Base-by-base conservation (phyloP, 1,140 invertebrate species). In the Sycophila sp. region DNA sequence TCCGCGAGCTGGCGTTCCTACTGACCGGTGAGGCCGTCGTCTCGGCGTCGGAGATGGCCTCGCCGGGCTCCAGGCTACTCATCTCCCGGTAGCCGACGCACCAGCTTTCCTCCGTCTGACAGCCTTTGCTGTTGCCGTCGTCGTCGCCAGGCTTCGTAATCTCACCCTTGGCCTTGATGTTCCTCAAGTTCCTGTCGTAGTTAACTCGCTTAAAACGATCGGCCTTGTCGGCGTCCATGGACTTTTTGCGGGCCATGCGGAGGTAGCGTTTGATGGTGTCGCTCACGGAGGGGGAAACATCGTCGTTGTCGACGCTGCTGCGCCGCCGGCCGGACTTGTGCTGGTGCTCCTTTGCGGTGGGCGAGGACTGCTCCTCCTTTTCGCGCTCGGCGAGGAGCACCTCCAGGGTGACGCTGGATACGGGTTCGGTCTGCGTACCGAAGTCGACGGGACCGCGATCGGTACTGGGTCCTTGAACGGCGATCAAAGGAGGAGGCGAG, bases 161-260 rank as follows among this genome's bases (percentile, higher is more conserved):
- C 80, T 92, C 91, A 1, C 91, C 90, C 74, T 93, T 94, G 0
- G 93, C 90, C 76, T 93, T 94, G 24, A 96, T 95, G 69, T 95
- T 94, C 1, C 94, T 82, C 34, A 96, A 86, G 76, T 94, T 95
- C 36, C 92, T 88, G 76, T 96, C 94, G 76, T 96, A 96, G 76
- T 96, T 96, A 1, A 96, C 94, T 0, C 94, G 89, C 78, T 95
- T 95, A 75, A 96, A 96, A 17, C 92, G 88, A 77, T 94, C 94
- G 3, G 88, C 89, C 79, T 94, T 93, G 58, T 94, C 93, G 3
- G 91, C 89, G 73, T 94, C 93, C 0, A 93, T 90, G 56, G 93
- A 94, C 74, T 95, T 95, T 76, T 95, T 95, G 6, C 94, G 85
- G 0, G 93, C 94, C 93, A 95, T 95, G 67, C 92, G 86, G 2